Base-by-base conservation (phyloP, 2,888 invertebrate genomes). In the Napeogenes inachia region DNA sequence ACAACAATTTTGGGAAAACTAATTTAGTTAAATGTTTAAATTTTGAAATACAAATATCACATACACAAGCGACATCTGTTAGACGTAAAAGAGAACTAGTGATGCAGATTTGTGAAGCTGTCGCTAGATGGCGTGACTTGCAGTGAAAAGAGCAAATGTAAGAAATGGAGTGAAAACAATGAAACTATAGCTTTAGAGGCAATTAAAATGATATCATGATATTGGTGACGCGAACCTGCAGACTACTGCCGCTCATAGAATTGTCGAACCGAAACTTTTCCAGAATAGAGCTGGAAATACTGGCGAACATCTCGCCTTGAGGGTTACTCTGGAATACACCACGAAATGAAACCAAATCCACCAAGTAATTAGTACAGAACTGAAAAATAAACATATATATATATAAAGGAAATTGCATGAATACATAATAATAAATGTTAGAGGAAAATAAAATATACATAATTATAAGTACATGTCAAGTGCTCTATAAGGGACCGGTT, bases 241-340 rank as follows among this genome's bases (percentile, higher is more conserved):
- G 94, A 91, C 92, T 95, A 92, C 92, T 94, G 90, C 93, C 93
- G 90, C 94, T 94, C 83, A 94, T 88, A 76, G 94, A 94, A 84
- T 94, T 93, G 87, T 94, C 94, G 88, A 95, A 93, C 78, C 94
- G 94, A 91, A 95, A 94, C 85, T 94, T 94, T 84, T 94, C 94
- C 93, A 95, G 93, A 87, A 95, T 91, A 68, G 96, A 96, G 74
- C 94, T 94, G 73, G 95, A 94, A 75, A 96, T 94, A 89, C 95
- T 95, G 74, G 95, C 95, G 84, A 93, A 95, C 92, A 94, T 95
- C 92, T 96, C 96, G 76, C 95, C 95, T 78, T 94, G 93, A 76
- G 94, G 92, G 82, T 94, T 94, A 86, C 92, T 93, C 94, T 94
- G 92, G 80, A 92, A 91, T 82, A 84, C 82, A 89, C 79, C 82